These are phyloP conservation scores for Melanotaenia nigrans DNA, from an alignment of 2,797 vertebrate species.

Conservation along the genomic window DNA sequence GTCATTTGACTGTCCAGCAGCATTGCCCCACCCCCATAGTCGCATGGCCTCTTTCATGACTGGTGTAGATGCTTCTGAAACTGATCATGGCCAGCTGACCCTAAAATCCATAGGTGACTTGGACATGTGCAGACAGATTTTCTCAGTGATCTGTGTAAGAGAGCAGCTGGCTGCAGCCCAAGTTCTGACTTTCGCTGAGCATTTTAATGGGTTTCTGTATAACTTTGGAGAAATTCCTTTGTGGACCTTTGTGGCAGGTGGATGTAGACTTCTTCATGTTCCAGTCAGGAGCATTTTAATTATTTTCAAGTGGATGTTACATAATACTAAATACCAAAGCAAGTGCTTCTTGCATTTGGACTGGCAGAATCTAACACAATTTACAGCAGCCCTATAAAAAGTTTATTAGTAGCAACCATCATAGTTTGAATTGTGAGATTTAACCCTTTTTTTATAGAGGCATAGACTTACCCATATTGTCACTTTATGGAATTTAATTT, in stretches of 20 bases:
- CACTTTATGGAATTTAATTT: too few species aligned
- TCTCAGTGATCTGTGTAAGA: slow-evolving; percentile 17
- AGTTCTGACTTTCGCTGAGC: slow-evolving; percentile 19
- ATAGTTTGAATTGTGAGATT: too few species aligned
- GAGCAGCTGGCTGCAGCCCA: slow-evolving; percentile 42
- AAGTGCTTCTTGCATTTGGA: not conserved
- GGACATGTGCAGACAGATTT: slow-evolving; percentile 21
- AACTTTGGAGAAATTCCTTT: slow-evolving; percentile 12
- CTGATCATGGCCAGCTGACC: slow-evolving; percentile 36
- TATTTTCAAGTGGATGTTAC: not conserved
- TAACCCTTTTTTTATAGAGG: too few species aligned
- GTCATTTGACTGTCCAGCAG: slow-evolving; percentile 65
- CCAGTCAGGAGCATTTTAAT: not conserved
- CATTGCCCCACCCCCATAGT: slow-evolving; percentile 41
- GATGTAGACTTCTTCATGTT: not conserved
- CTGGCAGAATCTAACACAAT: not conserved
- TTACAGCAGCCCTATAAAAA: not conserved
- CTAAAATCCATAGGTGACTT: slow-evolving; percentile 28
- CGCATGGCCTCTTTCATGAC: slow-evolving; percentile 20
- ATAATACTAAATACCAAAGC: not conserved
- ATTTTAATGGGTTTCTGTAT: slow-evolving; percentile 29
- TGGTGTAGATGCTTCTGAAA: slow-evolving; percentile 26
- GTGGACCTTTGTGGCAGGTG: not conserved
- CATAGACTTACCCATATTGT: too few species aligned
- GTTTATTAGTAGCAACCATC: not conserved